Base-by-base conservation (phyloP, 1,140 invertebrate genomes). In the Hylaeus anthracinus region DNA sequence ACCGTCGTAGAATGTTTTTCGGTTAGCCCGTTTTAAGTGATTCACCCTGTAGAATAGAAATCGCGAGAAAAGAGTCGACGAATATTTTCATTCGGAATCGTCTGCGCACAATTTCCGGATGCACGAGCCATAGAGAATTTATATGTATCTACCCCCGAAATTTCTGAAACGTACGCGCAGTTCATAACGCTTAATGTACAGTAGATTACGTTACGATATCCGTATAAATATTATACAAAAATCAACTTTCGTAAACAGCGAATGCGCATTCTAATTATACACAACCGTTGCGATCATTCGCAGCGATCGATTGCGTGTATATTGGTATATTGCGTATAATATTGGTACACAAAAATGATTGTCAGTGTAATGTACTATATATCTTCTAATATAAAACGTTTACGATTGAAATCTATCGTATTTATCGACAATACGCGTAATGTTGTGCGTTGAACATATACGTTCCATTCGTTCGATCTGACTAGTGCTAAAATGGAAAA, bases 361-460 rank as follows among this genome's bases (percentile, higher is more conserved):
- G 15, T 80, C 64, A 4, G 10, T 61, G 70, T 79, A 65, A 26
- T 65, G 53, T 61, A 75, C 26, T 26, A 9, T 70, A 70, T 79
- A 53, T 69, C 64, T 80, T 61, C 70, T 56, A 66, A 79, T 79
- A 80, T 51, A 67, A 69, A 75, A 67, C 61, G 72, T 80, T 75
- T 80, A 66, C 58, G 37, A 80, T 69, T 2, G 41, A 39, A 61
- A 69, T 12, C 48, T 26, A 26, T 26, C 26, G 26, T 26, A 26
- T 26, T 26, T 26, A 26, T 26, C 26, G 26, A 26, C 26, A 26
- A 26, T 26, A 26, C 26, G 26, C 26, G 26, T 26, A 26, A 26
- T 26, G 26, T 26, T 26, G 26, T 26, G 26, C 26, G 26, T 26
- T 26, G 26, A 26, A 26, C 26, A 0, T 26, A 26, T 26, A 26